Conservation (phyloP, 92 coral and sea anemone species). For the Phymanthus crucifer region DNA sequence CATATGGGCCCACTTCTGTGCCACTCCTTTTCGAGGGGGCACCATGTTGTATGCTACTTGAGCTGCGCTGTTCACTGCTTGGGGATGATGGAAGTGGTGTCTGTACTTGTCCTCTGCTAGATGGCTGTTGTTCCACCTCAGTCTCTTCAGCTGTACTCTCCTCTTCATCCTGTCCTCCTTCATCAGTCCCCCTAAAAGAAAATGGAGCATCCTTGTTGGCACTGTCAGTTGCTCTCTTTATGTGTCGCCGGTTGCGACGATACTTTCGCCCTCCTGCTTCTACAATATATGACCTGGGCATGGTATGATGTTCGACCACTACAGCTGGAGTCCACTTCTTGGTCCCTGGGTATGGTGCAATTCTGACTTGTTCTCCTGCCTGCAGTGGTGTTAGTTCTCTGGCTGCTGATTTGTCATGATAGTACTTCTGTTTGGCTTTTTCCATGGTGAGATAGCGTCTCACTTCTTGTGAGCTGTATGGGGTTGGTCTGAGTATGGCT, state of each 20-base stretch:
- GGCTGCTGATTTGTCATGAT: conserved; percentile 38
- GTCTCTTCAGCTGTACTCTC: neutral
- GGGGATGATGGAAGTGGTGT: conserved; percentile 19
- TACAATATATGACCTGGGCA: neutral
- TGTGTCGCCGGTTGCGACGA: neutral
- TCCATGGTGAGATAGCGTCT: conserved; percentile 21
- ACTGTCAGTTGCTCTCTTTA: neutral
- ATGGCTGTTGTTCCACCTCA: neutral
- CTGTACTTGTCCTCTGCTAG: conserved; percentile 12
- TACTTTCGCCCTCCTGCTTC: neutral
- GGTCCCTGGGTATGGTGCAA: conserved; percentile 39
- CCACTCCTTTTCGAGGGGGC: neutral
- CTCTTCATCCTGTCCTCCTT: conserved; percentile 11
- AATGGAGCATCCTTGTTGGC: neutral
- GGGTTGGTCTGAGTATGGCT: conserved; percentile 19
- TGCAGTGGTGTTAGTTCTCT: conserved; percentile 33
- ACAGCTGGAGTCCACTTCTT: conserved; percentile 20
- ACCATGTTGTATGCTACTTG: neutral
- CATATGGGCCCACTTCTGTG: neutral
- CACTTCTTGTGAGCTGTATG: conserved; percentile 31
- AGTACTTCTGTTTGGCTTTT: conserved; percentile 41
- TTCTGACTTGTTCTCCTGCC: conserved; percentile 42
- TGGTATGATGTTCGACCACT: neutral
- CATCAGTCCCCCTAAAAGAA: too few species aligned
- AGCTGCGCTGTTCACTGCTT: conserved; percentile 3